phyloP scores from a whole-genome alignment of 2,888 invertebrate genomes.

The Odontothrips loti region DNA sequence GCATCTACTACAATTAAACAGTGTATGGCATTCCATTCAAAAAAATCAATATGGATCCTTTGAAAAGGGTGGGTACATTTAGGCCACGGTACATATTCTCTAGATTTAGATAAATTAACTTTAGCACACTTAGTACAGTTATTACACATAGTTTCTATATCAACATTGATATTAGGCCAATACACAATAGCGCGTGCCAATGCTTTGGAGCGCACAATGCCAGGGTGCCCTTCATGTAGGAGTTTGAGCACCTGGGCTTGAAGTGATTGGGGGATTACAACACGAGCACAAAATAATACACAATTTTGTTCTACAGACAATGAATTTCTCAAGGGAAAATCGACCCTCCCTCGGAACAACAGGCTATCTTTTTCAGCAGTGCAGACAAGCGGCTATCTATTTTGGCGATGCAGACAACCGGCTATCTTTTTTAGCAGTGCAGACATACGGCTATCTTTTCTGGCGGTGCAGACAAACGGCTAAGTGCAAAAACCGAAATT shows the following conservation, averaged over 20 bases:
- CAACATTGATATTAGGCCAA: constrained; percentile 38
- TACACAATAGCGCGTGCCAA: constrained; percentile 37
- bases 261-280: constrained; percentile 35
- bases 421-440: no score
- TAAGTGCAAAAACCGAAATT: no score
- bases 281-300: constrained; percentile 35
- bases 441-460: no score
- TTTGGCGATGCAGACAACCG: no score
- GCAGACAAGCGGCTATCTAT: no score
- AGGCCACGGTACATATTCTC: constrained; percentile 36
- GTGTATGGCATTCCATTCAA: neutral
- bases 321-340: constrained; percentile 34
- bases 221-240: constrained; percentile 38
- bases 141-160: constrained; percentile 37
- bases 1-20: neutral
- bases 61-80: constrained; percentile 33
- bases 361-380: no score
- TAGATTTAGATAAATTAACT: constrained; percentile 36
- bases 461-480: no score
- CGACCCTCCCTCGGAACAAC: no score
- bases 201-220: constrained; percentile 38
- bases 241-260: constrained; percentile 34
- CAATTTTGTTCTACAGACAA: constrained; percentile 37
- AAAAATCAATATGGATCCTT: constrained; percentile 37
- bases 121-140: constrained; percentile 37